These are phyloP conservation scores for Dioctria linearis DNA, from an alignment of 2,888 invertebrate genomes.

Conservation along the genomic window DNA sequence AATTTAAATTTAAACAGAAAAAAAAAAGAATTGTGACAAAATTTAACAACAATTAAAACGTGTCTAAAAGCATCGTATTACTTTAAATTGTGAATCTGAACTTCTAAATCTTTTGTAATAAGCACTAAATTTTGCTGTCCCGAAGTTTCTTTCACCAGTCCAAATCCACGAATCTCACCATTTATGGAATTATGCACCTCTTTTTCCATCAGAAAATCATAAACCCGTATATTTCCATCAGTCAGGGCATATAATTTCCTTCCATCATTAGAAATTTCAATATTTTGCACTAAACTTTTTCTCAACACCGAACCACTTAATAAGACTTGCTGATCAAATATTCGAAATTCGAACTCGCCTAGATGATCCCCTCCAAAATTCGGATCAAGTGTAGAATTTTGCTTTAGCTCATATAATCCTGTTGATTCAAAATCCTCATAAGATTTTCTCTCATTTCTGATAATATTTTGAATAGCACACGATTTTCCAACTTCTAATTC, in stretches of 20 bases:
- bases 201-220: constrained; percentile 63
- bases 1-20: not conserved
- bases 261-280: constrained; percentile 67
- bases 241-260: constrained; percentile 66
- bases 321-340: constrained; percentile 67
- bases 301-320: constrained; percentile 66
- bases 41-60: constrained; percentile 25
- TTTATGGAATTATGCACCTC: constrained; percentile 20
- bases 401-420: not conserved
- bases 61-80: constrained; percentile 25
- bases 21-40: constrained; percentile 22
- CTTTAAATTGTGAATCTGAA: constrained; percentile 53
- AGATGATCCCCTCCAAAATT: constrained; percentile 54
- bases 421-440: constrained; percentile 55
- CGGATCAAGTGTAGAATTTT: not conserved
- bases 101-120: constrained; percentile 46
- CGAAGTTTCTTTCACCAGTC: constrained; percentile 46
- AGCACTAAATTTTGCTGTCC: constrained; percentile 52
- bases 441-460: constrained; percentile 66
- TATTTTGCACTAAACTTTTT: constrained; percentile 65
- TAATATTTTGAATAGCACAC: constrained; percentile 70
- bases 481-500: constrained; percentile 67
- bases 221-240: constrained; percentile 65
- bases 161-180: constrained; percentile 38
- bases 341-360: constrained; percentile 64